Conservation (phyloP, 2,888 invertebrate genomes). For the Pollenia amentaria region DNA sequence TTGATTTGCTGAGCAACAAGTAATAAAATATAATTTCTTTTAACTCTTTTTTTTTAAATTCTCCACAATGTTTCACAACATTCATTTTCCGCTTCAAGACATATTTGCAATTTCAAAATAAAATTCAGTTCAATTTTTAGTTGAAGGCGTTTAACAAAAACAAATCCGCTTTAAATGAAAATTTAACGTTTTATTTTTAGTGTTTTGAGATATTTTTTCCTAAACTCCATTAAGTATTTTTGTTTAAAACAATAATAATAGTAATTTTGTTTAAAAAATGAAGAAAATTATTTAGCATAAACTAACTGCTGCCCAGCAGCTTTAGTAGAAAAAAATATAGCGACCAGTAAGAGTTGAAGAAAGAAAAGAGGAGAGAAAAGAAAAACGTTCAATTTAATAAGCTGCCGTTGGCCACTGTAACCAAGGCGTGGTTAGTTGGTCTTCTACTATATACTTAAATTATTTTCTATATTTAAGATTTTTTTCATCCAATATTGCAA, state of each 20-base stretch:
- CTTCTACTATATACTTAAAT: conserved; percentile 69
- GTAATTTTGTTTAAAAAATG: conserved; percentile 65
- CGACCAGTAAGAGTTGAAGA: conserved; percentile 4
- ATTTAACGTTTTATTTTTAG: conserved; percentile 73
- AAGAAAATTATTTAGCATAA: conserved; percentile 61
- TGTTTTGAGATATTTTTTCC: conserved; percentile 54
- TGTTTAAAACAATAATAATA: conserved; percentile 65
- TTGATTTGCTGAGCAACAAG: too few relatives aligned
- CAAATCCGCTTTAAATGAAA: conserved; percentile 66
- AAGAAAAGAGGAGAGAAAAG: conserved; percentile 26
- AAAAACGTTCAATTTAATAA: conserved; percentile 70
- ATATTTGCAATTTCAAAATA: too few relatives aligned
- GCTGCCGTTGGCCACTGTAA: conserved; percentile 78
- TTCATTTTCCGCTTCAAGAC: too few relatives aligned
- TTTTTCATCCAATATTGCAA: conserved; percentile 58
- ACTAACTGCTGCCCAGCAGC: conserved; percentile 71
- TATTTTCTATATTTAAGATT: conserved; percentile 70
- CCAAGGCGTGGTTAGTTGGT: conserved; percentile 76
- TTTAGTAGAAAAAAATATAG: conserved; percentile 38
- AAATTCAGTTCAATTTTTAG: conserved; percentile 39
- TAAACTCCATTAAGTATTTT: conserved; percentile 54
- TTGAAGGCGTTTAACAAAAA: conserved; percentile 51
- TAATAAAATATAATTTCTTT: too few relatives aligned
- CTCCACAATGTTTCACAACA: too few relatives aligned
- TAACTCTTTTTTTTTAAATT: too few relatives aligned